Evolutionary conservation across 2,888 invertebrate genomes (phyloP).

Genomic region (Halictus quadricinctus): DNA sequence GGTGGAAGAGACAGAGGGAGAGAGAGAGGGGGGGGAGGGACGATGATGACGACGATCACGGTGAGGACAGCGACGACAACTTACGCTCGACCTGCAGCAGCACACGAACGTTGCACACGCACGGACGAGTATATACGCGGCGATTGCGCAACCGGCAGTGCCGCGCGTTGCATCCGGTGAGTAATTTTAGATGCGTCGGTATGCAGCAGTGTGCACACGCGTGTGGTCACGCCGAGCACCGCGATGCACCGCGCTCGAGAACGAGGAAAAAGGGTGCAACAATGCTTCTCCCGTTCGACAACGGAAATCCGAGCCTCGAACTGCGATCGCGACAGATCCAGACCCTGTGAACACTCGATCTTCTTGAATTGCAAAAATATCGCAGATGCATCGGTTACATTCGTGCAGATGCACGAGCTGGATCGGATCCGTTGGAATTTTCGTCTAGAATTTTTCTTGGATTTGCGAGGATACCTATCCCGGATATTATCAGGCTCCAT

Average conservation of each 20-base stretch:
- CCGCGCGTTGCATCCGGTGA: conserved; percentile 70
- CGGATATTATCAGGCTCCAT: no score
- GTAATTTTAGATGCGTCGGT: conserved; percentile 67
- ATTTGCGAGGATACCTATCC: no score
- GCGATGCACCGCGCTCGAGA: conserved; percentile 1
- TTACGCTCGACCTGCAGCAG: conserved; percentile 1
- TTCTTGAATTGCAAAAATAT: neutral
- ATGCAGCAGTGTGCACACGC: conserved; percentile 41
- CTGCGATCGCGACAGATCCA: neutral
- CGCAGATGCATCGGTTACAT: neutral
- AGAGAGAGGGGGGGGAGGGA: neutral
- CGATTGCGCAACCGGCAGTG: conserved; percentile 66
- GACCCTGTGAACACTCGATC: neutral
- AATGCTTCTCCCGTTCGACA: conserved; percentile 46
- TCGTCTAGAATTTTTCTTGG: neutral
- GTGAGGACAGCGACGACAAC: conserved; percentile 46
- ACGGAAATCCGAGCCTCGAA: conserved; percentile 2
- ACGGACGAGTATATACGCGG: conserved; percentile 33
- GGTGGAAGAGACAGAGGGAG: neutral
- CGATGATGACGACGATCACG: conserved; percentile 13
- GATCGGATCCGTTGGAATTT: neutral
- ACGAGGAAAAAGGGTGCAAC: conserved; percentile 54
- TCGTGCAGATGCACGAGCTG: neutral
- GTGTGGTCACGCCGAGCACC: conserved; percentile 34
- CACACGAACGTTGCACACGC: neutral